phyloP scores from a whole-genome alignment of 2,888 invertebrate genomes.

The Hetaerina titia region DNA sequence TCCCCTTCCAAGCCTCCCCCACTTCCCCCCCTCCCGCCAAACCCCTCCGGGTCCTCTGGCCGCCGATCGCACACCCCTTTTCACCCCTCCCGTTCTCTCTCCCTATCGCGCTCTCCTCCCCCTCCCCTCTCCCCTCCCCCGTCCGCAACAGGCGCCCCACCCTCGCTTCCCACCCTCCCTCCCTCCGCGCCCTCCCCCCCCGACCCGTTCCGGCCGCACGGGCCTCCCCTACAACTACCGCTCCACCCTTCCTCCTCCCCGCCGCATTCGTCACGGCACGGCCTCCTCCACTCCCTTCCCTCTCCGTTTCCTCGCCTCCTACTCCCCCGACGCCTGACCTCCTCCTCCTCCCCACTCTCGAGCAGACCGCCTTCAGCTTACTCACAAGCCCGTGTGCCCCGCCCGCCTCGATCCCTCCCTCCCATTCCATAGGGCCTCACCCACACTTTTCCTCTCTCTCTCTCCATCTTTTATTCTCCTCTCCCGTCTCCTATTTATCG shows the following conservation, averaged over 20 bases:
- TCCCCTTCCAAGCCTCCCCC: constrained; percentile 1
- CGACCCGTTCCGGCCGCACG: not conserved
- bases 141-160: not conserved
- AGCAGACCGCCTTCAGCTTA: constrained; percentile 27
- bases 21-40: not conserved
- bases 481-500: not conserved
- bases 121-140: not conserved
- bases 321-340: not conserved
- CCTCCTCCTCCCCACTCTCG: not conserved
- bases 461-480: not conserved
- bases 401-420: not conserved
- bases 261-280: constrained; percentile 45
- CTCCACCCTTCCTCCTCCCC: not conserved
- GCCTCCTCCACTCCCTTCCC: not conserved
- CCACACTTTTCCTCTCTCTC: not conserved
- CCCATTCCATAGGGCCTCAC: not conserved
- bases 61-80: constrained; percentile 34
- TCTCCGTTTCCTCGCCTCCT: not conserved
- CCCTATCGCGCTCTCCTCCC: not conserved
- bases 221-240: not conserved
- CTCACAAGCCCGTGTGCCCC: constrained; percentile 9
- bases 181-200: not conserved
- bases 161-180: not conserved
- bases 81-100: not conserved
- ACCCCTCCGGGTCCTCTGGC: not conserved